These are phyloP conservation scores for Escarpia spicata DNA, from an alignment of 2,888 invertebrate genomes.

Conservation along the genomic window DNA sequence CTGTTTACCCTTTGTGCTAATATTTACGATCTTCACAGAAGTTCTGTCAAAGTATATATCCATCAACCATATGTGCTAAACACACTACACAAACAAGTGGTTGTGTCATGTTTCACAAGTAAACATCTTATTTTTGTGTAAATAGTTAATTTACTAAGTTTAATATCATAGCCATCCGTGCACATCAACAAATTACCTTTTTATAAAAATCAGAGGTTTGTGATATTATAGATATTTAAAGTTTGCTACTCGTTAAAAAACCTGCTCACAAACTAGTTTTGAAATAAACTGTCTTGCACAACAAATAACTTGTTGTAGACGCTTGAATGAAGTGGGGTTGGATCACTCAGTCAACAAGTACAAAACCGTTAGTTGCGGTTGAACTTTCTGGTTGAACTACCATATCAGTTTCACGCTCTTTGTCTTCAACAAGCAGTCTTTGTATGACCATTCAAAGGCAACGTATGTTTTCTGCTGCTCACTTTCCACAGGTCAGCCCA, in stretches of 20 bases:
- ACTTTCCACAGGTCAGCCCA: neutral
- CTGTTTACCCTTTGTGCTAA: neutral
- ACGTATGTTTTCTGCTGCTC: neutral
- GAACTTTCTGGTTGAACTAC: neutral
- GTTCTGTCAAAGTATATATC: neutral
- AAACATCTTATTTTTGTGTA: neutral
- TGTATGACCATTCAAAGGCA: neutral
- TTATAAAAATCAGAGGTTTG: neutral
- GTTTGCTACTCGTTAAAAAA: no score
- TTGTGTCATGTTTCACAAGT: neutral
- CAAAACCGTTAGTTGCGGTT: neutral
- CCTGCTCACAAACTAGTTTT: no score
- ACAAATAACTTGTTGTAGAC: neutral
- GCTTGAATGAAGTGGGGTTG: neutral
- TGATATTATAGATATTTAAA: no score
- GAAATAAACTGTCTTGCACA: neutral
- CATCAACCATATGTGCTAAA: neutral
- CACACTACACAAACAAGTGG: neutral
- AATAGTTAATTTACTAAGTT: neutral
- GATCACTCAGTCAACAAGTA: neutral
- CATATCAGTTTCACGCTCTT: neutral
- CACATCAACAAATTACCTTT: no score
- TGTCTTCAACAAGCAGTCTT: conserved; percentile 3
- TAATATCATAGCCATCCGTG: neutral
- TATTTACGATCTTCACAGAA: neutral